Evolutionary conservation across 1,140 invertebrate species (phyloP), one percentile per base, ranked within the genome.

Genomic region (Tribolium castaneum): DNA sequence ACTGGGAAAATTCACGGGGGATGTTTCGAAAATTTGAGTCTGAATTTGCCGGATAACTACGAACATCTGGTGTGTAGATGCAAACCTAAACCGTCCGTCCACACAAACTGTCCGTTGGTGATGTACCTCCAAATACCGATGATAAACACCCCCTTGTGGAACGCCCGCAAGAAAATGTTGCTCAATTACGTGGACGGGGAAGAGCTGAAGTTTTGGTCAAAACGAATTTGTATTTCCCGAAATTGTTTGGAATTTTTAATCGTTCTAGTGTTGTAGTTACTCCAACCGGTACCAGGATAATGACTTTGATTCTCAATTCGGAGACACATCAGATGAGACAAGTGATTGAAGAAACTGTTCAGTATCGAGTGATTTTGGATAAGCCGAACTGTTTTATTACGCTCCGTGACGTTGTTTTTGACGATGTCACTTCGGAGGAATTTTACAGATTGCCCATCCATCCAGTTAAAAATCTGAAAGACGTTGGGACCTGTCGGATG

Each of bases 51-150:
- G 9, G 30, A 78, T n/a, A 75, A 54, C 4, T 83, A 79, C 52
- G 75, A 75, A 2, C 16, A 78, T 19, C 54, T 78, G 45, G 19
- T 52, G 1, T 83, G 82, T 59, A 78, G 52, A 13, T 83, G 82
- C 51, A 78, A 75, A n/a, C 35, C 12, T 34, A 72, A 72, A 0
- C 45, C 51, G n/a, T 34, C 59, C 7, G 77, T 74, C 10, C 76
- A 59, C 45, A 56, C 6, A 10, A 82, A 80, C 12, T 85, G 83
- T 80, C 82, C 82, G 2, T 71, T 73, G 25, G 72, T 22, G 2
- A 22, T 82, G 2, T 45, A 70, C 9, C 19, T 82, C 13, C 39
- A 77, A 6, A 81, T 85, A n/a, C 84, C 83, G 2, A 80, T 72
- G 12, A 76, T 66, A 51, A 85, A 85, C 75, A 66, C 76, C 4